Evolutionary conservation across 2,113 vertebrate species (phyloP).

Genomic region (Phycodurus eques): DNA sequence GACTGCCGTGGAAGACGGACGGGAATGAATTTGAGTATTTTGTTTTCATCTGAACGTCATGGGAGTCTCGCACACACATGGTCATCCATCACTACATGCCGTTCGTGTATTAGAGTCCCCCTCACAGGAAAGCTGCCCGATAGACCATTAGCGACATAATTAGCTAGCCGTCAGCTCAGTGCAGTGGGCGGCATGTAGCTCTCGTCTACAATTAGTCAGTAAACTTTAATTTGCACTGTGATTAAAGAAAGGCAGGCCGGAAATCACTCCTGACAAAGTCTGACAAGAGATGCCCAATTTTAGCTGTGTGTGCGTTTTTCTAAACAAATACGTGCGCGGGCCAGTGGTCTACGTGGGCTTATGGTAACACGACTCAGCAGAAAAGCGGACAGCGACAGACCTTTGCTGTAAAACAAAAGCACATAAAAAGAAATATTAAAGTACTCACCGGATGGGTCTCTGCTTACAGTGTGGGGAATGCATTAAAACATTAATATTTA

Average conservation of each 20-base stretch:
- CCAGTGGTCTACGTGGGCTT: slow-evolving; percentile 56
- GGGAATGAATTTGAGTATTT: slow-evolving; percentile 23
- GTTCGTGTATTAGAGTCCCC: slow-evolving; percentile 48
- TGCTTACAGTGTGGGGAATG: neutral
- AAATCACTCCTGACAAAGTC: slow-evolving; percentile 53
- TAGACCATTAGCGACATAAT: slow-evolving; percentile 68
- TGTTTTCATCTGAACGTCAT: slow-evolving; percentile 26
- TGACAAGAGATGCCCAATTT: slow-evolving; percentile 51
- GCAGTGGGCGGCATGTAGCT: slow-evolving; percentile 44
- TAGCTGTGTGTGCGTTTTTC: slow-evolving; percentile 65
- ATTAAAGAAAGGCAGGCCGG: slow-evolving; percentile 63
- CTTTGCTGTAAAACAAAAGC: slow-evolving; percentile 30
- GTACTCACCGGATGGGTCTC: neutral
- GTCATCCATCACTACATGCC: slow-evolving; percentile 56
- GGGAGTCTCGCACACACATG: slow-evolving; percentile 8
- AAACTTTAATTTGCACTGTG: slow-evolving; percentile 69
- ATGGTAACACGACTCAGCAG: slow-evolving; percentile 55
- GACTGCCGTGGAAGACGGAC: slow-evolving; percentile 29
- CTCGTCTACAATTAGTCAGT: slow-evolving; percentile 68
- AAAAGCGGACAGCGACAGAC: slow-evolving; percentile 37
- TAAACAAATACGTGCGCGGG: slow-evolving; percentile 58
- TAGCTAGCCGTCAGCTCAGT: slow-evolving; percentile 44
- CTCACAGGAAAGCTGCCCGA: slow-evolving; percentile 46
- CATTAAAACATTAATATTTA: neutral
- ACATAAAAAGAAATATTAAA: neutral